These are phyloP conservation scores for Ammodytes dubius DNA, from an alignment of 2,113 vertebrate genomes.

Conservation along the genomic window DNA sequence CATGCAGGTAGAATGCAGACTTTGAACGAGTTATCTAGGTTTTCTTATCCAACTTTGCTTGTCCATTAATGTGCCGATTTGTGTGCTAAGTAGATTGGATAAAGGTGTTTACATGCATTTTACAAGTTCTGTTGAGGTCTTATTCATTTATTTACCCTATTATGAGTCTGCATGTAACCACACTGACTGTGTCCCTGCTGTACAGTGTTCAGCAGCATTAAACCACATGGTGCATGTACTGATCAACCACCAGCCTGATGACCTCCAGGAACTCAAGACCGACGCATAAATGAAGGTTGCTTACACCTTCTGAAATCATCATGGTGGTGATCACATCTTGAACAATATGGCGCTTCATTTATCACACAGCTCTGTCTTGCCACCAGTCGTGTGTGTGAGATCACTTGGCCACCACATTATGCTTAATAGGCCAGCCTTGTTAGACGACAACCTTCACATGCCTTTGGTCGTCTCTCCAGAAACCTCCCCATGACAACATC, in stretches of 20 bases:
- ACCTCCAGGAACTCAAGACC: not conserved
- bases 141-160: too few species aligned
- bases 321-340: conserved; percentile 6
- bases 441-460: conserved; percentile 33
- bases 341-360: not conserved
- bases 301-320: not conserved
- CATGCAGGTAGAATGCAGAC: too few species aligned
- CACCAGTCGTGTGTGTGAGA: not conserved
- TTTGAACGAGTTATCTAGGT: too few species aligned
- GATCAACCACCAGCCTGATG: not conserved
- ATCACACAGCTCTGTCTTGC: not conserved
- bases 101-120: too few species aligned
- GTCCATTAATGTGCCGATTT: too few species aligned
- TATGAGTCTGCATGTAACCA: too few species aligned
- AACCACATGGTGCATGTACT: not conserved
- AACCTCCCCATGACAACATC: conserved; percentile 48
- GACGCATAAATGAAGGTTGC: not conserved
- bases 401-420: not conserved
- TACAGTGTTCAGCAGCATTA: too few species aligned
- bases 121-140: too few species aligned
- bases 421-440: not conserved
- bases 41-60: too few species aligned
- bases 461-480: conserved; percentile 13
- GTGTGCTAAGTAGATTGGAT: too few species aligned
- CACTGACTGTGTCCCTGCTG: too few species aligned